These are phyloP conservation scores for Aphyosemion australe DNA, from an alignment of 2,113 vertebrate species.

Conservation along the genomic window DNA sequence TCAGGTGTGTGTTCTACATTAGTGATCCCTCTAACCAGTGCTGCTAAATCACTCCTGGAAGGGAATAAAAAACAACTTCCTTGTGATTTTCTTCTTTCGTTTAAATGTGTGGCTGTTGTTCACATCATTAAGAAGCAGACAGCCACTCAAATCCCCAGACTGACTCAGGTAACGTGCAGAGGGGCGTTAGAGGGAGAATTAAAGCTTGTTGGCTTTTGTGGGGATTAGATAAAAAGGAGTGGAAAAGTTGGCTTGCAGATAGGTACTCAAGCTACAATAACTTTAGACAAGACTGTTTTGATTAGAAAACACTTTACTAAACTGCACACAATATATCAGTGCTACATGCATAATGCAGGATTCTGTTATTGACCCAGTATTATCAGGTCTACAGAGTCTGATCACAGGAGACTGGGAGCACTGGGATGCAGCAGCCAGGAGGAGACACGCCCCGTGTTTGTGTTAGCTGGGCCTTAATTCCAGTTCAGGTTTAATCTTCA, in stretches of 20 bases:
- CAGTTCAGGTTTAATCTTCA: too few relatives aligned
- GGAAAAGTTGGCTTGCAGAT: background rate
- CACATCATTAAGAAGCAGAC: slow-evolving; percentile 8
- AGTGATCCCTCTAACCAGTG: background rate
- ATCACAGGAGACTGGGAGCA: background rate
- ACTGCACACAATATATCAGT: background rate
- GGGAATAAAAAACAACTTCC: too few relatives aligned
- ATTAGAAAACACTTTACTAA: background rate
- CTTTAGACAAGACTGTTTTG: background rate
- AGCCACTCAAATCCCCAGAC: background rate
- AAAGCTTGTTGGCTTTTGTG: slow-evolving; percentile 25
- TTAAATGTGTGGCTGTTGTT: slow-evolving; percentile 24
- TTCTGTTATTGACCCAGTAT: background rate
- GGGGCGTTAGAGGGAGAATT: background rate
- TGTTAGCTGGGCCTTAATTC: too few relatives aligned
- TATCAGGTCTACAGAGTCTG: background rate
- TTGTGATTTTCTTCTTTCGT: too few relatives aligned
- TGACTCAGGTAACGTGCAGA: background rate
- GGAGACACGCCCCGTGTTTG: too few relatives aligned
- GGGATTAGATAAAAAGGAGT: slow-evolving; percentile 26
- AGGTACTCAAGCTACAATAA: background rate
- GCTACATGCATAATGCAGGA: background rate
- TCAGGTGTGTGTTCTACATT: background rate
- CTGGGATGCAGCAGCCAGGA: background rate
- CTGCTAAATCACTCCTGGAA: too few relatives aligned